These are phyloP conservation scores for Megamerina dolium DNA, from an alignment of 2,888 invertebrate genomes.

Conservation along the genomic window DNA sequence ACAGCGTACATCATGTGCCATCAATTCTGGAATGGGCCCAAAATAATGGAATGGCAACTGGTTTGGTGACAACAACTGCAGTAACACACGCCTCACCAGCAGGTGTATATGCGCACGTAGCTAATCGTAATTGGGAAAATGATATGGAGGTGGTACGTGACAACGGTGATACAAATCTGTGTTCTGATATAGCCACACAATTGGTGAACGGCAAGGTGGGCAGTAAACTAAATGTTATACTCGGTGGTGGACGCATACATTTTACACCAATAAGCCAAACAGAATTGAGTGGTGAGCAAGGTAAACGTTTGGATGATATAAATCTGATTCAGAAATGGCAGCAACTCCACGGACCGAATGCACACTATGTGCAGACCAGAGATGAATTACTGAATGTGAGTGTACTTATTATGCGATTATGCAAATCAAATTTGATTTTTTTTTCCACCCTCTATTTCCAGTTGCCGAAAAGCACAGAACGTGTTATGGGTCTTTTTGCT, in stretches of 20 bases:
- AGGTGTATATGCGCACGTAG: slow-evolving; percentile 67
- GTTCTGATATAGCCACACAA: slow-evolving; percentile 69
- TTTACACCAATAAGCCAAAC: slow-evolving; percentile 55
- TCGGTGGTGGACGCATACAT: slow-evolving; percentile 70
- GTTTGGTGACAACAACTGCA: slow-evolving; percentile 69
- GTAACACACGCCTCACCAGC: slow-evolving; percentile 78
- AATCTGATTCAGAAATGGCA: slow-evolving; percentile 67
- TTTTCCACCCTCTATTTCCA: slow-evolving; percentile 20
- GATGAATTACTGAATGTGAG: slow-evolving; percentile 54
- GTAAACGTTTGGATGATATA: slow-evolving; percentile 56
- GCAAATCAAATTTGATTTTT: slow-evolving; percentile 22
- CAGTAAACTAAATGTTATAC: slow-evolving; percentile 63
- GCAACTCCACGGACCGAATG: slow-evolving; percentile 40
- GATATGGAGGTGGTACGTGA: slow-evolving; percentile 56
- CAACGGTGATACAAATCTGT: slow-evolving; percentile 52
- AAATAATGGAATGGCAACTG: slow-evolving; percentile 57
- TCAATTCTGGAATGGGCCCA: slow-evolving; percentile 71
- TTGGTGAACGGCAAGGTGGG: slow-evolving; percentile 63
- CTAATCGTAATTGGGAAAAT: slow-evolving; percentile 68
- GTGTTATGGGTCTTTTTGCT: slow-evolving; percentile 64
- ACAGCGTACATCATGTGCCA: slow-evolving; percentile 56
- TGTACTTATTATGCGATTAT: too few species aligned
- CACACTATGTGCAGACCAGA: slow-evolving; percentile 60
- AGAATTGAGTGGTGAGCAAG: slow-evolving; percentile 53
- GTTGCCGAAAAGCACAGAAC: slow-evolving; percentile 52